phyloP scores from a whole-genome alignment of 2,888 invertebrate genomes.

The Hemistola chrysoprasaria region DNA sequence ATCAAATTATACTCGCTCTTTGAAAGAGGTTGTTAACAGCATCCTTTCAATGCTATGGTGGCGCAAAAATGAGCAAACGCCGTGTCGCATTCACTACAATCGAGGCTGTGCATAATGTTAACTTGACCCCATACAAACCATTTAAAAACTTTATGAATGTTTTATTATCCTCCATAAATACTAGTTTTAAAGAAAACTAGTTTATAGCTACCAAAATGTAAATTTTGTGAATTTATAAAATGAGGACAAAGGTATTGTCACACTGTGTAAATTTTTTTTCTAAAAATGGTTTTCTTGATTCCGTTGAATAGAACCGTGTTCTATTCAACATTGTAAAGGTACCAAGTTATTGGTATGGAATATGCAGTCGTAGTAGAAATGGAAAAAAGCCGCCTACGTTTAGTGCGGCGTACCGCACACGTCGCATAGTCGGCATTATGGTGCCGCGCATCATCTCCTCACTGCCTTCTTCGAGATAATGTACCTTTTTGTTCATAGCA shows the following conservation, averaged over 20 bases:
- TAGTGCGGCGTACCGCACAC: constrained; percentile 48
- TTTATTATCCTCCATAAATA: constrained; percentile 67
- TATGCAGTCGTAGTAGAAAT: constrained; percentile 29
- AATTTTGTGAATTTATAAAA: constrained; percentile 39
- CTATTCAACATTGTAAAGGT: constrained; percentile 17
- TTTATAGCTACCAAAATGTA: constrained; percentile 57
- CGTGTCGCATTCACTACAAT: constrained; percentile 65
- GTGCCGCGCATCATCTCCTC: too few relatives aligned
- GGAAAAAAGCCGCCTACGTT: constrained; percentile 54
- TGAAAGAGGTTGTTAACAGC: constrained; percentile 80
- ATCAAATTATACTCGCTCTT: constrained; percentile 79
- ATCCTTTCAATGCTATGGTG: constrained; percentile 75
- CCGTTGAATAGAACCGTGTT: constrained; percentile 19
- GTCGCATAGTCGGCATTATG: constrained; percentile 32
- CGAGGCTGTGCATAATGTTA: constrained; percentile 69
- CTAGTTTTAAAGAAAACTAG: constrained; percentile 52
- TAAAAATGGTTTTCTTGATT: constrained; percentile 21
- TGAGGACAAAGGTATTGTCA: constrained; percentile 31
- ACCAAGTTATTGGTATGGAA: constrained; percentile 3
- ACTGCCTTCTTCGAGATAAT: too few relatives aligned
- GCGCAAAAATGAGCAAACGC: constrained; percentile 77
- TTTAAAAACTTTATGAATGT: constrained; percentile 63
- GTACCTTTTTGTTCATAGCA: constrained; percentile 2
- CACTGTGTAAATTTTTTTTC: constrained; percentile 31
- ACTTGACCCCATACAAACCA: constrained; percentile 70